phyloP scores from a whole-genome alignment of 2,113 vertebrate genomes.

The Phaethornis superciliosus region DNA sequence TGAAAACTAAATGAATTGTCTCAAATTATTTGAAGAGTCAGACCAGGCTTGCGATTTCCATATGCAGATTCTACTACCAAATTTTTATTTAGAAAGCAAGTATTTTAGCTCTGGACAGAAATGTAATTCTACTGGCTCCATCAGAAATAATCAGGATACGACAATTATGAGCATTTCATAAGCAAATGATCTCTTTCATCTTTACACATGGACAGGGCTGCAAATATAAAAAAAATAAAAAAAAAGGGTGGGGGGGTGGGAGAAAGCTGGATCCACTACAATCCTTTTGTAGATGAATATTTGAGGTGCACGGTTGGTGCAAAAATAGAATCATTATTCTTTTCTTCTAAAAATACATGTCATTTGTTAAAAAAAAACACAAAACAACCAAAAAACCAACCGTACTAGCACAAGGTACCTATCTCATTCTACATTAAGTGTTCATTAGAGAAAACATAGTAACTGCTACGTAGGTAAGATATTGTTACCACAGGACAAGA shows the following conservation, averaged over 20 bases:
- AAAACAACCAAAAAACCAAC: neutral
- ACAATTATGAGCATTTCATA: neutral
- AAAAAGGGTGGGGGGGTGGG: no score
- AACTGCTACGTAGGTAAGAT: neutral
- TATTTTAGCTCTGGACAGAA: neutral
- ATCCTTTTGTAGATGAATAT: neutral
- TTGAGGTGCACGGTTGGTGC: neutral
- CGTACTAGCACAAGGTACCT: neutral
- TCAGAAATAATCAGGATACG: neutral
- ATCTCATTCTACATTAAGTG: neutral
- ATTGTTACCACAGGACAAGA: neutral
- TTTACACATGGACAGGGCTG: neutral
- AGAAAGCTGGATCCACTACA: neutral
- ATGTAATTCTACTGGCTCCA: neutral
- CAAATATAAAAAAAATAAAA: neutral
- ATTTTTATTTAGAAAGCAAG: neutral
- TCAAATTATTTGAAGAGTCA: neutral
- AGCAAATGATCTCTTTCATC: neutral
- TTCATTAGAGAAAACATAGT: rapidly evolving
- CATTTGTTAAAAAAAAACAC: neutral
- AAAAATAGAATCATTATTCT: neutral
- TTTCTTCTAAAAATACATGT: neutral
- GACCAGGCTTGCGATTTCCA: neutral
- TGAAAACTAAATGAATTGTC: neutral
- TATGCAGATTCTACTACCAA: neutral